Evolutionary conservation across 2,113 vertebrate genomes (phyloP).

Genomic region (Sebastes schlegelii): DNA sequence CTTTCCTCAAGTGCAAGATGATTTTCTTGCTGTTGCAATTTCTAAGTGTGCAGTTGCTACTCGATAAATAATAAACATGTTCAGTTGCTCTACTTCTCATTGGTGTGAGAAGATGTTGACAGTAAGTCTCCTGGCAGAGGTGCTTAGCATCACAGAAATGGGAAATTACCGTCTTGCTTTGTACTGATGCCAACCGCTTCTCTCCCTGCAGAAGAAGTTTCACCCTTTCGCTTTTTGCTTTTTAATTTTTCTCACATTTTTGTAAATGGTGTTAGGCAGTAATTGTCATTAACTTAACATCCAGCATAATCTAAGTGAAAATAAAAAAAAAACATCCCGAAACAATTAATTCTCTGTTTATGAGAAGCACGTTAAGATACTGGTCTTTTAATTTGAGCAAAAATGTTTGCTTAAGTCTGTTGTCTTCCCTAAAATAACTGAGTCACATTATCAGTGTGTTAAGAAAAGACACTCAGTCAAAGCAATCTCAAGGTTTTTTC

Average conservation of each 20-base stretch:
- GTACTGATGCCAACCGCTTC: constrained; percentile 62
- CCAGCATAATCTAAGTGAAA: not conserved
- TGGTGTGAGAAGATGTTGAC: constrained; percentile 74
- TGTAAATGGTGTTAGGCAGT: constrained; percentile 20
- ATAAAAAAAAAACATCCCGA: not conserved
- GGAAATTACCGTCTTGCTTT: constrained; percentile 52
- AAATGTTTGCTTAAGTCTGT: constrained; percentile 5
- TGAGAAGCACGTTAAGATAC: not conserved
- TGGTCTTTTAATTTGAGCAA: not conserved
- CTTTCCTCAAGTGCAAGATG: constrained; percentile 21
- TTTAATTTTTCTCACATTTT: constrained; percentile 25
- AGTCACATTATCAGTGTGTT: not conserved
- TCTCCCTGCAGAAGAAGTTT: constrained; percentile 38
- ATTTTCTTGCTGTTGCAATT: constrained; percentile 46
- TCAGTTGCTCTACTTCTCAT: constrained; percentile 67
- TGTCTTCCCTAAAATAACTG: not conserved
- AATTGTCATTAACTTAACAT: constrained; percentile 7
- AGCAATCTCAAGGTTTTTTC: not conserved
- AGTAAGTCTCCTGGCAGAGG: constrained; percentile 67
- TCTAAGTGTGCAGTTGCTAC: constrained; percentile 52
- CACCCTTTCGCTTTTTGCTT: constrained; percentile 16
- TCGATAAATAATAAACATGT: constrained; percentile 75
- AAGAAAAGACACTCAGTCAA: constrained; percentile 8
- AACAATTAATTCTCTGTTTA: not conserved
- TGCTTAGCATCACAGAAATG: constrained; percentile 71